These are phyloP conservation scores for Ernsta delagoae DNA, from an alignment of 2,888 invertebrate genomes.

Conservation along the genomic window DNA sequence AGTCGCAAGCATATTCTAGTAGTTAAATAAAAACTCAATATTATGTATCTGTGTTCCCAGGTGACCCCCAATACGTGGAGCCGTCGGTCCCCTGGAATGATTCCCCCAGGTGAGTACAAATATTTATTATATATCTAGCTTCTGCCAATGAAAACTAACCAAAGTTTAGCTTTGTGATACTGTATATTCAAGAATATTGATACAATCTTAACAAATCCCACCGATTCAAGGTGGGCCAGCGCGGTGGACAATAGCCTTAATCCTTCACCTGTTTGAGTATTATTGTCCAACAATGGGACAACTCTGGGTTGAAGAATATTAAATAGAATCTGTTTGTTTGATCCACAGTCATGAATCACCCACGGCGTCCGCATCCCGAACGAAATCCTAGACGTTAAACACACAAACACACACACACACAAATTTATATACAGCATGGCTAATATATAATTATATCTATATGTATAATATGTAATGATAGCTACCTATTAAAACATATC, in stretches of 20 bases:
- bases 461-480: neutral
- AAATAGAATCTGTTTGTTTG: neutral
- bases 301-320: neutral
- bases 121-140: too few relatives aligned
- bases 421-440: slow-evolving; percentile 1
- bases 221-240: too few relatives aligned
- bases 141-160: too few relatives aligned
- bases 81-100: slow-evolving; percentile 66
- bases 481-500: slow-evolving; percentile 18
- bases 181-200: too few relatives aligned
- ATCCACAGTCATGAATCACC: slow-evolving; percentile 62
- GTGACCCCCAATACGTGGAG: slow-evolving; percentile 73
- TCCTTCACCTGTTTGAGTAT: too few relatives aligned
- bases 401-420: slow-evolving; percentile 10
- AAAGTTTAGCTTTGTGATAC: too few relatives aligned
- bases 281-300: too few relatives aligned
- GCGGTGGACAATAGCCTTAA: too few relatives aligned
- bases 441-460: neutral
- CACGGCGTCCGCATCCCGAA: slow-evolving; percentile 68
- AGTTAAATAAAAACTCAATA: too few relatives aligned
- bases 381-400: slow-evolving; percentile 62
- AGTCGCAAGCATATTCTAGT: too few relatives aligned
- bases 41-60: slow-evolving; percentile 50
- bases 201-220: too few relatives aligned
- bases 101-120: slow-evolving; percentile 60